Evolutionary conservation across 1,140 invertebrate species (phyloP), one percentile per base, ranked within the genome.

Genomic region (Drosophila trapezifrons): DNA sequence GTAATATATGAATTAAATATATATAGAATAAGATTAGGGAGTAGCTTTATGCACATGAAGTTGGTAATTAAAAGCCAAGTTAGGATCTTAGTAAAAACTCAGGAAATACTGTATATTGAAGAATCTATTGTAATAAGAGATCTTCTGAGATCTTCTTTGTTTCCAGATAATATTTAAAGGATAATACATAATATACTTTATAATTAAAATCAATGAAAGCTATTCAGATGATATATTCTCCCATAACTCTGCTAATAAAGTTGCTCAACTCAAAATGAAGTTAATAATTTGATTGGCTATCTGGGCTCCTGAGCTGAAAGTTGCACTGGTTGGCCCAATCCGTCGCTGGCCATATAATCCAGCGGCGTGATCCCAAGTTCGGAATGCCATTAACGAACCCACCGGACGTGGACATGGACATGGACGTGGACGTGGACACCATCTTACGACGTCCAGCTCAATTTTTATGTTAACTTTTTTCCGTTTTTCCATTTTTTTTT

Each of bases 351-450:
- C 49, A 52, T 35, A 20, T 51, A 52, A 66, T 45, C 60, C 62
- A 45, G 20, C 40, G 32, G 22, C 20, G 3, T 47, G 64, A 64
- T 67, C 59, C 42, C 59, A 17, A 25, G 42, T 22, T 64, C 43
- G 70, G 70, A 37, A 73, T 73, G 55, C 46, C 67, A 73, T 73
- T 74, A 63, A 55, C 52, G 20, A 63, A 45, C 15, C 38, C 47
- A 74, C 32, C 38, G 59, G 46, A 59, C 57, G 15, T 59, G 29
- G 27, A 49, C 57, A 10, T 46, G 56, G 18, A 46, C 27, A 1
- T 29, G 32, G 27, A 47, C 43, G 29, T n/a, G 6, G 25, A 32
- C 46, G 18, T 60, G 43, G 57, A 60, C 43, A 49, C 58, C 45
- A 27, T 18, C 58, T n/a, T 27, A 38, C n/a, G 18, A 37, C 45